Conservation (phyloP, 2,113 vertebrate genomes). For the Scolopax mira region DNA sequence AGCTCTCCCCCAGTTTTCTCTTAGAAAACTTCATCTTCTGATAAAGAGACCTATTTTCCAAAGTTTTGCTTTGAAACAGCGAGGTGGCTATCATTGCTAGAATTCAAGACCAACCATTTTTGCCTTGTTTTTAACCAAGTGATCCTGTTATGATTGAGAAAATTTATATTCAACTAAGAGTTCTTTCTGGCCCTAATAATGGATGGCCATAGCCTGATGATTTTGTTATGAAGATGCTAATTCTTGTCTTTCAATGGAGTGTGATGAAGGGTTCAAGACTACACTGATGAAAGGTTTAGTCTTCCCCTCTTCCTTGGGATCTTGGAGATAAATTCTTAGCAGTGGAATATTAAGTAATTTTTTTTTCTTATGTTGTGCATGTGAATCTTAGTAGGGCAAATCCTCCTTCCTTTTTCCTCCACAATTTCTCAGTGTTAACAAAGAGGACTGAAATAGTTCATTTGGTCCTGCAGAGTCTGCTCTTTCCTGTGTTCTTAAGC, state of each 20-base stretch:
- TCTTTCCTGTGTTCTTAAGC: not conserved
- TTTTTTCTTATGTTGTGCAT: not conserved
- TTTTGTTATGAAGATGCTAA: not conserved
- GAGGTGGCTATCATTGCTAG: not conserved
- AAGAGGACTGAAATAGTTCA: not conserved
- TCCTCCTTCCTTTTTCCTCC: not conserved
- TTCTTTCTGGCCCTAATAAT: not conserved
- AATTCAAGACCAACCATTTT: not conserved
- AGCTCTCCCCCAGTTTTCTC: not conserved
- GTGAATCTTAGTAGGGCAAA: not conserved
- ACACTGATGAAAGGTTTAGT: not conserved
- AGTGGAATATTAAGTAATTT: not conserved
- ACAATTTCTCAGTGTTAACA: not conserved
- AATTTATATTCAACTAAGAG: not conserved
- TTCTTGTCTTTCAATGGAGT: not conserved
- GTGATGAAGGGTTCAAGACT: not conserved
- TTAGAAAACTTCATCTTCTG: not conserved
- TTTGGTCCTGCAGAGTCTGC: not conserved
- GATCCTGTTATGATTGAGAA: not conserved
- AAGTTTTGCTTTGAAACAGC: not conserved
- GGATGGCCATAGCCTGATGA: not conserved
- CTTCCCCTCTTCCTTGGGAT: not conserved
- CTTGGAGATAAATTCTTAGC: not conserved
- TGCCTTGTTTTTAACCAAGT: not conserved
- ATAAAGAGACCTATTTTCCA: not conserved